Percentiles rank a stretch among this genome's conserved stretches.
phyloP scores from a whole-genome alignment of 2,113 vertebrate genomes.

The Hydropotes inermis region DNA sequence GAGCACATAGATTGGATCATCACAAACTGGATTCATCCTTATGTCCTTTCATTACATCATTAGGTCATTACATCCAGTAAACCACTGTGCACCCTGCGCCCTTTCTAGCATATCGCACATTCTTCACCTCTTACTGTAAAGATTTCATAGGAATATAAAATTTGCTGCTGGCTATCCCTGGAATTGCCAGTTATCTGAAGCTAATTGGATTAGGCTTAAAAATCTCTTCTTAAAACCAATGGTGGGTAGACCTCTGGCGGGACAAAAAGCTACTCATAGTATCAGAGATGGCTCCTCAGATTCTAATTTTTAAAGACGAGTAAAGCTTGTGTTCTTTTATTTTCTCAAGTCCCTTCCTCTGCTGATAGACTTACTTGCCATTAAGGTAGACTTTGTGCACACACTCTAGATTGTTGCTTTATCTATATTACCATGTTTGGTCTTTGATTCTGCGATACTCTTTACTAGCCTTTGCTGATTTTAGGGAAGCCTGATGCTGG shows the following conservation, averaged over 20 bases:
- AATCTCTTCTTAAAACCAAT: background rate
- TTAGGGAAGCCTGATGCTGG: background rate
- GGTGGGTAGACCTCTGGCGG: background rate
- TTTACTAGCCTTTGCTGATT: background rate
- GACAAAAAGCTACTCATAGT: background rate
- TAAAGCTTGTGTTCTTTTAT: background rate
- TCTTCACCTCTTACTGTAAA: background rate
- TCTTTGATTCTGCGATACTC: background rate
- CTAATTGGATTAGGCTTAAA: conserved; percentile 10
- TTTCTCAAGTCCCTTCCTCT: background rate
- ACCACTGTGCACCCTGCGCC: background rate
- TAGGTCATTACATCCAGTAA: background rate
- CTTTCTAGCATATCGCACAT: background rate
- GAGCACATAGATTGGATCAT: background rate
- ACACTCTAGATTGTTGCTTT: background rate
- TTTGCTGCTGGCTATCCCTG: background rate
- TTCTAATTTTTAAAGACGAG: conserved; percentile 7
- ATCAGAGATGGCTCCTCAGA: background rate
- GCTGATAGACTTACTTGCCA: background rate
- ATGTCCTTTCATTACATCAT: background rate
- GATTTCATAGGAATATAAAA: background rate
- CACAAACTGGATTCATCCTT: background rate
- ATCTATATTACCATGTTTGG: background rate
- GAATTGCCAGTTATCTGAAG: conserved; percentile 12
- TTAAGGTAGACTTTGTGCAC: background rate